Base-by-base conservation (phyloP, 2,113 vertebrate species). In the Dipodomys merriami region DNA sequence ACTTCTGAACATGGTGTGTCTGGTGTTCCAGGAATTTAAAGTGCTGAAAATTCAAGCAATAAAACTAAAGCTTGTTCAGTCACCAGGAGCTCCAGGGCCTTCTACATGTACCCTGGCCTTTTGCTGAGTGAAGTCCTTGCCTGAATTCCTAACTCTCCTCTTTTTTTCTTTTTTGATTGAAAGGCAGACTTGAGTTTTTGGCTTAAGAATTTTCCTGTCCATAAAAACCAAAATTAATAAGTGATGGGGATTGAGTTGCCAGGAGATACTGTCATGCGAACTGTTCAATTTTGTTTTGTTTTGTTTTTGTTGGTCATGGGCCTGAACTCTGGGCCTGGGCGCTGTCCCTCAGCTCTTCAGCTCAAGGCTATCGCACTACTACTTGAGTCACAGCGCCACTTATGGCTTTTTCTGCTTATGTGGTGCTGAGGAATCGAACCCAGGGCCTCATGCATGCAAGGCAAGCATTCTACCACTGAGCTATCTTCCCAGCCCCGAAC, bases 191-290 rank as follows among this genome's bases (percentile, higher is more conserved):
- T 81, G 18, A 4, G 39, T 67, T 77, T 82, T 76, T 29, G 19
- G 20, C 39, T 88, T 46, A 90, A 91, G 13, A 60, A 3, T 29
- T 92, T 57, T 93, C 39, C 39, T 85, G 30, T 25, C 80, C 78
- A 79, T 12, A 96, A 53, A 92, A 88, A 72, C 82, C 86, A 95
- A 82, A 88, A 39, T 64, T 62, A 89, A 49, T 6, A 72, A 78
- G 72, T 69, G 33, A 78, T 71, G 71, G 64, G 53, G n/a, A 79
- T 83, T 68, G 39, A 85, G 25, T 88, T 71, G 82, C 33, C 46
- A 74, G 78, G 88, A 81, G 25, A 78, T 25, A 76, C 12, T 78
- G 29, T 19, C 64, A 35, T 76, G 16, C 57, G 2, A 7, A 35
- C 30, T 71, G n/a, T 12, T 87, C n/a, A n/a, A n/a, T n/a, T n/a